Evolutionary conservation across 2,888 invertebrate species (phyloP).

Genomic region (Drosophila gaucha): DNA sequence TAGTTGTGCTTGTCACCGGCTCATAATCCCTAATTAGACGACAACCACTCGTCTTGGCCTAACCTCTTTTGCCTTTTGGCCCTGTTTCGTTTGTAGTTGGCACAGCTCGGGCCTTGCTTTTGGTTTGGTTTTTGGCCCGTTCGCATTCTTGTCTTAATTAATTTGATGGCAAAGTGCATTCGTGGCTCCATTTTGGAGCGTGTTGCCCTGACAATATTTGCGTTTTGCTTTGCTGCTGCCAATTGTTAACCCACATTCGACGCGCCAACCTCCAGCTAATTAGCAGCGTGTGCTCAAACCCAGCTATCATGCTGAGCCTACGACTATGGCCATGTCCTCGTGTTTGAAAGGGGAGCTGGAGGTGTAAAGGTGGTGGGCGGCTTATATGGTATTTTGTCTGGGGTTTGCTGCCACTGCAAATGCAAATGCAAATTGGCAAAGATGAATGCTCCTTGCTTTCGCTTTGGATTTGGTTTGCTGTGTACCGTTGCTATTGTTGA

Average conservation of each 20-base stretch:
- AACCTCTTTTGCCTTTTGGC: slow-evolving; percentile 5
- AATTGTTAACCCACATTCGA: slow-evolving; percentile 69
- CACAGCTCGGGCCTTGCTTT: slow-evolving; percentile 12
- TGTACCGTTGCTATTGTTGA: neutral
- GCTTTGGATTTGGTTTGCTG: slow-evolving; percentile 25
- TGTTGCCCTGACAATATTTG: slow-evolving; percentile 46
- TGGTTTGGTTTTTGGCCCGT: slow-evolving; percentile 30
- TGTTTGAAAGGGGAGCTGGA: neutral
- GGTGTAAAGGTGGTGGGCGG: slow-evolving; percentile 25
- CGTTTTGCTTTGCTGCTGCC: slow-evolving; percentile 13
- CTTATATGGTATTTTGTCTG: slow-evolving; percentile 48
- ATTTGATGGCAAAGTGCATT: slow-evolving; percentile 73
- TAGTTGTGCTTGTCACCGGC: slow-evolving; percentile 32
- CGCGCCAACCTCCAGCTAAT: slow-evolving; percentile 61
- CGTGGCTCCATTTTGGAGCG: slow-evolving; percentile 20
- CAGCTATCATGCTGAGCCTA: slow-evolving; percentile 20
- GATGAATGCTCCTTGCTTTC: slow-evolving; percentile 51
- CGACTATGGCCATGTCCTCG: slow-evolving; percentile 8
- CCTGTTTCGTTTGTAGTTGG: slow-evolving; percentile 2
- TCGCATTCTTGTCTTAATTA: slow-evolving; percentile 66
- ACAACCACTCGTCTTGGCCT: slow-evolving; percentile 12
- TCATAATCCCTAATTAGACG: slow-evolving; percentile 74
- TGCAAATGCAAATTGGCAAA: slow-evolving; percentile 75
- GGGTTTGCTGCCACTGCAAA: slow-evolving; percentile 43
- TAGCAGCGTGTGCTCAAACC: slow-evolving; percentile 69